These are phyloP conservation scores for Megalopta genalis DNA, from an alignment of 1,140 invertebrate species.

Conservation along the genomic window DNA sequence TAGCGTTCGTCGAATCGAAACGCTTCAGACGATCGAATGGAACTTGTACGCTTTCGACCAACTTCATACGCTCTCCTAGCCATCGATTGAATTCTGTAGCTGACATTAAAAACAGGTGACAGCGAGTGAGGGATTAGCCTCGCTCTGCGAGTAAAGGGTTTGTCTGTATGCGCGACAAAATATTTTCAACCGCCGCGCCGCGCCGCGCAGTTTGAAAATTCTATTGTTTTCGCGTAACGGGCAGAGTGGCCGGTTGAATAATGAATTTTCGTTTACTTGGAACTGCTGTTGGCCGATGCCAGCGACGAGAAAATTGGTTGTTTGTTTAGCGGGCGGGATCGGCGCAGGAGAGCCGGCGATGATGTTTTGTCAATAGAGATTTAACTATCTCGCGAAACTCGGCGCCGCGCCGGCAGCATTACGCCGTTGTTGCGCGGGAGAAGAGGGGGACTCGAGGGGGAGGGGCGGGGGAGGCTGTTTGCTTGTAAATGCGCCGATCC, in stretches of 20 bases:
- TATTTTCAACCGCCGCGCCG: neutral
- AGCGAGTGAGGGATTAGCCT: too few relatives aligned
- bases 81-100: too few relatives aligned
- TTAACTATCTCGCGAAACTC: constrained; percentile 34
- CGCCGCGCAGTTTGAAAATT: constrained; percentile 31
- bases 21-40: too few relatives aligned
- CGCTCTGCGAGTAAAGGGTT: too few relatives aligned
- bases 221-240: constrained; percentile 72
- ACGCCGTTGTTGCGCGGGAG: neutral
- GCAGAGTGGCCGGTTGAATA: constrained; percentile 48
- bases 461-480: constrained; percentile 1
- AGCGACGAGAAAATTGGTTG: constrained; percentile 27
- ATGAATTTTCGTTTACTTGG: constrained; percentile 70
- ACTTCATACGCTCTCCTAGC: too few relatives aligned
- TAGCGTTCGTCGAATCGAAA: too few relatives aligned
- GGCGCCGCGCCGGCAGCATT: neutral
- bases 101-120: too few relatives aligned
- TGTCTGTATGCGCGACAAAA: neutral
- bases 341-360: constrained; percentile 20
- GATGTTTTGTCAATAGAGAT: constrained; percentile 64
- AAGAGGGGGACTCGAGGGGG: neutral
- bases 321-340: constrained; percentile 20
- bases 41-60: too few relatives aligned
- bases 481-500: constrained; percentile 53
- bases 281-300: constrained; percentile 32